Evolutionary conservation across 53 echinoderm and acorn worm species (phyloP).

Genomic region (Luidia sarsii): DNA sequence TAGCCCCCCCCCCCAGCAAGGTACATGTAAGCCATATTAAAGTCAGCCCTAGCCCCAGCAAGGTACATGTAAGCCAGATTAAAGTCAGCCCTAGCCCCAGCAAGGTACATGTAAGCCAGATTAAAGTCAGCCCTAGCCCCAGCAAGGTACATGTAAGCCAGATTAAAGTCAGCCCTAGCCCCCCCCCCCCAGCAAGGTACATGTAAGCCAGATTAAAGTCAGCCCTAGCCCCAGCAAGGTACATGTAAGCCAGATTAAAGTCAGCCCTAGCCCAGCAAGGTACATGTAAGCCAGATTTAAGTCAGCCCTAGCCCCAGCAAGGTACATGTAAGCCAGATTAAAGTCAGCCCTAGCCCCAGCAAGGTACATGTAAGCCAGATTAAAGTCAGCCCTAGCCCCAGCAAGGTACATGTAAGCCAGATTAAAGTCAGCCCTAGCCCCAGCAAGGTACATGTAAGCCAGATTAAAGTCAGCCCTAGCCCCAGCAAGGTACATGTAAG

Average conservation of each 20-base stretch:
- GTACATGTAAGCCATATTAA: neutral
- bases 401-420: constrained; percentile 13
- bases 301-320: constrained; percentile 6
- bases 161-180: too few relatives aligned
- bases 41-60: neutral
- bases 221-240: constrained; percentile 14
- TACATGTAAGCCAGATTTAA: neutral
- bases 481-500: constrained; percentile 6
- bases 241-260: neutral
- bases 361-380: neutral
- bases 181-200: neutral
- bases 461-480: too few relatives aligned
- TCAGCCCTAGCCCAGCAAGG: constrained; percentile 21
- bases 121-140: too few relatives aligned
- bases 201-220: neutral
- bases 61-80: too few relatives aligned
- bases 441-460: too few relatives aligned
- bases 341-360: too few relatives aligned
- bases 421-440: constrained; percentile 2
- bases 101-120: too few relatives aligned
- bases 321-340: too few relatives aligned
- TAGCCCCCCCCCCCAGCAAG: constrained; percentile 17
- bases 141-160: too few relatives aligned
- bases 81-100: too few relatives aligned
- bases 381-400: constrained; percentile 17